Evolutionary conservation across 2,113 vertebrate genomes (phyloP).

Genomic region (Pteronura brasiliensis): DNA sequence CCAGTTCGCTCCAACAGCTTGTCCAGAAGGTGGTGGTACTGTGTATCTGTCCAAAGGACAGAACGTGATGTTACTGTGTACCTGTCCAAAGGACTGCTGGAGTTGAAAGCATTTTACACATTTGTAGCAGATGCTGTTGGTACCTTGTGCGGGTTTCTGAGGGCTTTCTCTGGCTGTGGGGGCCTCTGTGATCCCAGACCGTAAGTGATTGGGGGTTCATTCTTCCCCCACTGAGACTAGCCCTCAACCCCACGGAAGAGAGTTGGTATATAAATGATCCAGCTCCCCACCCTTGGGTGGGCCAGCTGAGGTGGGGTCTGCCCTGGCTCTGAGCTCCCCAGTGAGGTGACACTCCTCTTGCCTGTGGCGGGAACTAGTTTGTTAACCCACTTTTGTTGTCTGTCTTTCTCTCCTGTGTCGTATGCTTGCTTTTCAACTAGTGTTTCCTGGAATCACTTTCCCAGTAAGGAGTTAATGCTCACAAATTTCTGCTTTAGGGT

Average conservation of each 20-base stretch:
- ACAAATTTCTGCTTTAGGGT: not conserved
- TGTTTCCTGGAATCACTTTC: not conserved
- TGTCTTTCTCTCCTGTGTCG: not conserved
- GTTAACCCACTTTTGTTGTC: not conserved
- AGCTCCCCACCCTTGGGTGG: not conserved
- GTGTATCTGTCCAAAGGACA: not conserved
- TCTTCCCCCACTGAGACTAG: not conserved
- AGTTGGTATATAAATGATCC: not conserved
- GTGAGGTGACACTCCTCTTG: not conserved
- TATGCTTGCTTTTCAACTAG: not conserved
- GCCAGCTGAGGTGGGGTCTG: not conserved
- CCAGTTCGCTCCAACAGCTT: not conserved
- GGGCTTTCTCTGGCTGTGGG: not conserved
- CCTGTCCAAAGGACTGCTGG: not conserved
- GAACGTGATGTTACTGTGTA: not conserved
- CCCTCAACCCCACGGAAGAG: not conserved
- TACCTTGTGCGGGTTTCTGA: not conserved
- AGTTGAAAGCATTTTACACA: not conserved
- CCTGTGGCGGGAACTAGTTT: not conserved
- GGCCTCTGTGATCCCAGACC: not conserved
- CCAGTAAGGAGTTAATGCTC: not conserved
- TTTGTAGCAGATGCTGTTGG: not conserved
- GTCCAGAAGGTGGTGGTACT: not conserved
- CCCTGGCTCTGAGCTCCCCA: not conserved
- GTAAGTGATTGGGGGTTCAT: not conserved